Evolutionary conservation across 1,140 invertebrate species (phyloP).

Genomic region (Pseudachorutes palmiensis): DNA sequence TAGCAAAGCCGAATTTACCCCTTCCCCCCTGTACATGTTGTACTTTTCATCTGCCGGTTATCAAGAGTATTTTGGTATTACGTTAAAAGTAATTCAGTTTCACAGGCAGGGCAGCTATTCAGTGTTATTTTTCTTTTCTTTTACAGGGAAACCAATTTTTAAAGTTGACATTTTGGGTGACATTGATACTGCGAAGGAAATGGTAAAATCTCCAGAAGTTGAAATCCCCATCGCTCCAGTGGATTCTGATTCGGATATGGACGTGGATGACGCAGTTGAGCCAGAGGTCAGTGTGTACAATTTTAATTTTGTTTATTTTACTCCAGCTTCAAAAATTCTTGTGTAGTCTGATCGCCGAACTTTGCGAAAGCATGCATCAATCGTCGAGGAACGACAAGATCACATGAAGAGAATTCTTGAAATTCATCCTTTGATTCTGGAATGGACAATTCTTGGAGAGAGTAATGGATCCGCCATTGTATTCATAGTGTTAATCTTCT

Average conservation of each 20-base stretch:
- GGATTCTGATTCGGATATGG: constrained; percentile 45
- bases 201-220: constrained; percentile 52
- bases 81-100: no score
- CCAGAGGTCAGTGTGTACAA: not conserved
- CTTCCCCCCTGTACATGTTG: constrained; percentile 74
- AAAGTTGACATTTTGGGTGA: constrained; percentile 61
- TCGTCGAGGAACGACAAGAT: constrained; percentile 46
- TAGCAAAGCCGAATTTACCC: constrained; percentile 65
- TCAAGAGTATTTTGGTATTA: constrained; percentile 48
- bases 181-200: constrained; percentile 66
- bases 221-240: constrained; percentile 41
- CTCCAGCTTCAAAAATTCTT: not conserved
- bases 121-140: not conserved
- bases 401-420: constrained; percentile 59
- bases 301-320: constrained; percentile 8
- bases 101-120: not conserved
- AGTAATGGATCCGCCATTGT: not conserved
- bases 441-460: constrained; percentile 48
- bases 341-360: constrained; percentile 19
- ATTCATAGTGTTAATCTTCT: constrained; percentile 15
- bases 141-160: constrained; percentile 37
- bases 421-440: constrained; percentile 63
- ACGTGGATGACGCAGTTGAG: constrained; percentile 41
- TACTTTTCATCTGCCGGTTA: constrained; percentile 79
- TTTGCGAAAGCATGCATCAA: constrained; percentile 28